phyloP scores from a whole-genome alignment of 2,888 invertebrate genomes.

The Ophion obscuratus region DNA sequence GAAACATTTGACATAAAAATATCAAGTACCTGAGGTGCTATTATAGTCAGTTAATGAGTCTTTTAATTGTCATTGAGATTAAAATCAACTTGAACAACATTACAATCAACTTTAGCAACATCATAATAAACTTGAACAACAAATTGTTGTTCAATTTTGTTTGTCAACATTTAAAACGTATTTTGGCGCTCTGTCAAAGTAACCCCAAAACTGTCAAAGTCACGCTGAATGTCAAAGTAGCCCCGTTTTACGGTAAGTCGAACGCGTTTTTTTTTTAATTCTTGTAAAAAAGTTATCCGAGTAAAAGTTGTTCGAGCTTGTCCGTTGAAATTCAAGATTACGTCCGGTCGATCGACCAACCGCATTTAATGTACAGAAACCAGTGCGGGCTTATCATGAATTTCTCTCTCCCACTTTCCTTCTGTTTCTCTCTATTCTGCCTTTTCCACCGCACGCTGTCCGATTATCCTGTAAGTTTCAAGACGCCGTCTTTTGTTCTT shows the following conservation, averaged over 20 bases:
- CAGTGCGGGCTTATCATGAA: background rate
- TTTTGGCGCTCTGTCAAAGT: no score
- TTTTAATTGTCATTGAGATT: no score
- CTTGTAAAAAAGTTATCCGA: background rate
- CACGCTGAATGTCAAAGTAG: no score
- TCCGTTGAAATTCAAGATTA: conserved; percentile 49
- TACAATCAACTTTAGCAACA: no score
- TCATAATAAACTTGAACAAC: no score
- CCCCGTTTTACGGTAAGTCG: background rate
- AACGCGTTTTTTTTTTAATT: background rate
- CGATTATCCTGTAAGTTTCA: conserved; percentile 52
- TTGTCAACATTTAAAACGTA: no score
- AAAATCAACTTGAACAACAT: no score
- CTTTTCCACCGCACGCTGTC: conserved; percentile 30
- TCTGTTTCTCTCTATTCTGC: background rate
- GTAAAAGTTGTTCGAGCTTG: conserved; percentile 7
- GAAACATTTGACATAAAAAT: no score
- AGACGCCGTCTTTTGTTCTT: conserved; percentile 37
- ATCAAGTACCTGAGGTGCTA: no score
- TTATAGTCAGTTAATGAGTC: no score
- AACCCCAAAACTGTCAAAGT: no score
- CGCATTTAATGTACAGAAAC: conserved; percentile 48
- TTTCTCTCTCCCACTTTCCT: background rate
- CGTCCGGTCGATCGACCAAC: conserved; percentile 47
- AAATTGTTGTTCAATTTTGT: no score